phyloP scores from a whole-genome alignment of 2,888 invertebrate species.

The Nephrotoma guestfalica region DNA sequence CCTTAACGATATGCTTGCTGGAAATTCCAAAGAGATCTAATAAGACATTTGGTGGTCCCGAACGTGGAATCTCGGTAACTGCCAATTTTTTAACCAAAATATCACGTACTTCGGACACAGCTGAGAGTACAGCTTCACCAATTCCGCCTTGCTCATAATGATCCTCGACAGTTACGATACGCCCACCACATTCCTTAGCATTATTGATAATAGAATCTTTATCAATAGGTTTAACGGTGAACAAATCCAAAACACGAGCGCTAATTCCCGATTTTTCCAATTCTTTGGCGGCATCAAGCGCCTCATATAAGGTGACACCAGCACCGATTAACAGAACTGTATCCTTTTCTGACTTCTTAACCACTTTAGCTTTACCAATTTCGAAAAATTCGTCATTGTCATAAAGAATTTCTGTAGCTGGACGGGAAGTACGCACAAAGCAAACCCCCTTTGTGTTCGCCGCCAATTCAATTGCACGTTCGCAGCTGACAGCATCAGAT shows the following conservation, averaged over 20 bases:
- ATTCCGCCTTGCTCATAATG: constrained; percentile 94
- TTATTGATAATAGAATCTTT: constrained; percentile 54
- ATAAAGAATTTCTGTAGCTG: constrained; percentile 81
- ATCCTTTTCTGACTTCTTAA: constrained; percentile 62
- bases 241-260: constrained; percentile 82
- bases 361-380: constrained; percentile 65
- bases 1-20: constrained; percentile 59
- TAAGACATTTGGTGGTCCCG: constrained; percentile 76
- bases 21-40: constrained; percentile 83
- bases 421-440: constrained; percentile 91
- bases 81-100: constrained; percentile 63
- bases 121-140: constrained; percentile 86
- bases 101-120: constrained; percentile 55
- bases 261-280: constrained; percentile 56
- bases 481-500: constrained; percentile 86
- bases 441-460: constrained; percentile 91
- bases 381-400: constrained; percentile 65
- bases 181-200: constrained; percentile 64
- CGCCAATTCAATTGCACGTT: constrained; percentile 88
- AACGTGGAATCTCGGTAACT: constrained; percentile 74
- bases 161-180: constrained; percentile 88
- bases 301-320: constrained; percentile 88
- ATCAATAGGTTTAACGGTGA: constrained; percentile 94
- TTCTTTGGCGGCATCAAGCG: constrained; percentile 64
- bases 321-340: constrained; percentile 78